Base-by-base conservation (phyloP, 2,113 vertebrate species). In the Cricetomys ansorgei region DNA sequence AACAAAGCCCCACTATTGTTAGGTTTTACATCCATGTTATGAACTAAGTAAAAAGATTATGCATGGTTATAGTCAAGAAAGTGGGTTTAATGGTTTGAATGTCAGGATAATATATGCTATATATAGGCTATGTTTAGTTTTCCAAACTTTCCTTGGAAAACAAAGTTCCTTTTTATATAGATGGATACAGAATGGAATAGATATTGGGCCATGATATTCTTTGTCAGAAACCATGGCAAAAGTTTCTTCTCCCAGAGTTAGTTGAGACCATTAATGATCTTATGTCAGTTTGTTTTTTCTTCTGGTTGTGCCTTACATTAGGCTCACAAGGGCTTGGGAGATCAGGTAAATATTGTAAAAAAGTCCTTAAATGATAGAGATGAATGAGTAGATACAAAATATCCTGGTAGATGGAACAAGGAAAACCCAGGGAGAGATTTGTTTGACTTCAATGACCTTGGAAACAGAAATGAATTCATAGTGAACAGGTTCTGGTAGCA, bases 41-140 rank as follows among this genome's bases (percentile, higher is more conserved):
- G 55, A 67, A 87, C 34, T 81, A 69, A 37, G 75, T 29, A 65
- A 89, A 91, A 89, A 95, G 23, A 10, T 96, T 69, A 90, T 73
- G 62, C 12, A 67, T 65, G 27, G n/a, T n/a, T n/a, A n/a, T n/a
- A 76, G 31, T 73, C 25, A 67, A 79, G 45, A 88, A 62, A n/a
- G 25, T 67, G 77, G 15, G 87, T 43, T 72, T 94, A 67, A 48
- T 37, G 29, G 17, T 62, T 27, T 77, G 48, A 90, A 15, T 75
- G 57, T 72, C 2, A 21, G 34, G 21, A 40, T 34, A 19, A n/a
- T 40, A 40, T 57, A 40, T 27, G 27, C 37, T 81, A 23, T 27
- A 13, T 23, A 31, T 69, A 16, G 12, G 65, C 5, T 62, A 9
- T 79, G 11, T 43, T 91, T 69, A 65, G 67, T 65, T 92, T 96